A percentile compares a stretch with the other conserved stretches of the same genome.
Evolutionary conservation across 1,140 invertebrate genomes (phyloP).

Genomic region (Euura saliciscinereae): DNA sequence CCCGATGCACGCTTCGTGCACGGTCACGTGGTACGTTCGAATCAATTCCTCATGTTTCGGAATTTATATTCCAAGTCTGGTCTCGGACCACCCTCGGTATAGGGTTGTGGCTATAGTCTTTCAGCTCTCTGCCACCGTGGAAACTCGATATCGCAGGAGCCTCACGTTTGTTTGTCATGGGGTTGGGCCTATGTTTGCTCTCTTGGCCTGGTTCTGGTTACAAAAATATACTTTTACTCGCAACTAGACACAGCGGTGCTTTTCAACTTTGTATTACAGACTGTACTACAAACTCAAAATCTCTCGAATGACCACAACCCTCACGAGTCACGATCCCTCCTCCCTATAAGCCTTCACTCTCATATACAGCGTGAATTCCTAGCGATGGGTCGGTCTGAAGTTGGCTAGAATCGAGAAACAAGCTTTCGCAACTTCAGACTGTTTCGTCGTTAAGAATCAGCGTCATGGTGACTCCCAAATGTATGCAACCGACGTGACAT

Average conservation of each 20-base stretch:
- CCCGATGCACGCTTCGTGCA: slow-evolving; percentile 39
- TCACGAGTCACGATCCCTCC: neutral
- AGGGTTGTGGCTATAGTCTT: neutral
- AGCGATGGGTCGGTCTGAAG: too few species aligned
- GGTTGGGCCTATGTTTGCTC: slow-evolving; percentile 3
- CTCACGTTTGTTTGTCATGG: slow-evolving; percentile 35
- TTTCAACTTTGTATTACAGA: neutral
- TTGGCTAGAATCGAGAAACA: too few species aligned
- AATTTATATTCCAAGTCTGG: too few species aligned
- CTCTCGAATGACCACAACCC: neutral
- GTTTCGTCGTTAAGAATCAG: too few species aligned
- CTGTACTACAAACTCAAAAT: neutral
- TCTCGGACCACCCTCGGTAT: neutral
- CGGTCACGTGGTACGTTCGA: slow-evolving; percentile 35
- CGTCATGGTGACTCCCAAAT: too few species aligned
- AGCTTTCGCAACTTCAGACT: too few species aligned
- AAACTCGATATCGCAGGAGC: slow-evolving; percentile 32
- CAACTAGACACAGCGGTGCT: slow-evolving; percentile 11
- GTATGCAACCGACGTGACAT: too few species aligned
- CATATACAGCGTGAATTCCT: too few species aligned
- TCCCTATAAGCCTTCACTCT: too few species aligned
- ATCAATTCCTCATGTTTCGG: too few species aligned
- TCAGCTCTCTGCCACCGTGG: neutral
- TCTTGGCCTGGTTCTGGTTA: slow-evolving; percentile 33
- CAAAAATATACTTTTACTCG: slow-evolving; percentile 36